Conservation (phyloP, 2,113 vertebrate genomes). For the Tragelaphus imberbis region DNA sequence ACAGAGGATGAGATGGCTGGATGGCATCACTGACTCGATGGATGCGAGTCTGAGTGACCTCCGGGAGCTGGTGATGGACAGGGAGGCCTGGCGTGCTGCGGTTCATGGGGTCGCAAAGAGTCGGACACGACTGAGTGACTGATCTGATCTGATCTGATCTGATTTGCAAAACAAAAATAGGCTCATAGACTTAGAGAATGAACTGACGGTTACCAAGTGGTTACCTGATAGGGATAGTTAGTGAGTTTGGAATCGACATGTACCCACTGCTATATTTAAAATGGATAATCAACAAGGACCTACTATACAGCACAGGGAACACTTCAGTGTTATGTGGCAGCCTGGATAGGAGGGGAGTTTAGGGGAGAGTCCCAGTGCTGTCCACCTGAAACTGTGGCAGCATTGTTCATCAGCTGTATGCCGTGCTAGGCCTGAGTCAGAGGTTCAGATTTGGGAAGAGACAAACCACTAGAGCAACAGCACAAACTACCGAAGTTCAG, state of each 20-base stretch:
- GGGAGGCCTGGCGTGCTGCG: too few relatives aligned
- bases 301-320: not conserved
- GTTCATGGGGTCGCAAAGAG: too few relatives aligned
- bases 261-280: not conserved
- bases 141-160: too few relatives aligned
- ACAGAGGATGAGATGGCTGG: too few relatives aligned
- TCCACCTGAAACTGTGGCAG: fast-evolving
- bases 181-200: not conserved
- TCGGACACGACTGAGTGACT: too few relatives aligned
- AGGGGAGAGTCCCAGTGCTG: not conserved
- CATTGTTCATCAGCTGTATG: not conserved
- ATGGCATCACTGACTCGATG: too few relatives aligned
- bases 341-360: not conserved
- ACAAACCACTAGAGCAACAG: not conserved
- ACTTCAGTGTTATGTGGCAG: not conserved
- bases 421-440: not conserved
- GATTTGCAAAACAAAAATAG: not conserved
- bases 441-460: not conserved
- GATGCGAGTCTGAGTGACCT: too few relatives aligned
- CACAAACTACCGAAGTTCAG: not conserved
- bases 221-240: not conserved
- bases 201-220: not conserved
- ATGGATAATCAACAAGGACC: not conserved
- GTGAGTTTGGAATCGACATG: not conserved
- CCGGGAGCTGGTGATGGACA: too few relatives aligned